Base-by-base conservation (phyloP, 1,140 invertebrate species). In the Parasteatoda tepidariorum region DNA sequence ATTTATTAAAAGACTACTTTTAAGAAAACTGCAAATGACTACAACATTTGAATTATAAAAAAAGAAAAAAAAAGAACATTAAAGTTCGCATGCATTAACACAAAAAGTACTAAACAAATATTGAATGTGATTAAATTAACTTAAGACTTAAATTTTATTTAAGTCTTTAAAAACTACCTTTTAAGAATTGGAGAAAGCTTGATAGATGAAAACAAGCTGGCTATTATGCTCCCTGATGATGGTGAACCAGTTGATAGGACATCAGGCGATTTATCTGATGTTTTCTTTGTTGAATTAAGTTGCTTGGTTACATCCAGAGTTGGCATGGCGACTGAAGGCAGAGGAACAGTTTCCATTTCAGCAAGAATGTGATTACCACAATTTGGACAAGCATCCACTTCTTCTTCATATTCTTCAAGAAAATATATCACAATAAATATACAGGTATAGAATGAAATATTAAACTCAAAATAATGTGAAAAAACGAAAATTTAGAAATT, bases 381-480 rank as follows among this genome's bases (percentile, higher is more conserved):
- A 30, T 82, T 82, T 4, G 78, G 78, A 71, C 78, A 82, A 13
- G 55, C 78, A 70, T 82, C 66, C 18, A 13, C 33, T 82, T 82
- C 78, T 38, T 62, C 55, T 3, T 7, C 11, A 24, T 61, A 61
- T 24, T 13, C 71, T 75, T 61, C 2, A 71, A 55, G 38, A 73
- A 66, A 11, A 66, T 5, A 66, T 31, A n/a, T 3, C 1, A 22
- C 2, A 62, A n/a, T 31, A 67, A 67, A n/a, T n/a, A 59, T 22
- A 59, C 9, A 2, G 9, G 0, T 59, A 22, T 26, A 59, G 5
- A 26, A 26, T 7, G 18, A 48, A 9, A 7, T 2, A 62, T 62
- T 26, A 62, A 22, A 62, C 13, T 22, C 18, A 11, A 62, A 62
- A 2, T 22, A 62, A 54, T 54, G 48, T 54, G 7, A 9, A 54